Base-by-base conservation (phyloP, 2,797 vertebrate species). In the Lycodopsis pacificus region DNA sequence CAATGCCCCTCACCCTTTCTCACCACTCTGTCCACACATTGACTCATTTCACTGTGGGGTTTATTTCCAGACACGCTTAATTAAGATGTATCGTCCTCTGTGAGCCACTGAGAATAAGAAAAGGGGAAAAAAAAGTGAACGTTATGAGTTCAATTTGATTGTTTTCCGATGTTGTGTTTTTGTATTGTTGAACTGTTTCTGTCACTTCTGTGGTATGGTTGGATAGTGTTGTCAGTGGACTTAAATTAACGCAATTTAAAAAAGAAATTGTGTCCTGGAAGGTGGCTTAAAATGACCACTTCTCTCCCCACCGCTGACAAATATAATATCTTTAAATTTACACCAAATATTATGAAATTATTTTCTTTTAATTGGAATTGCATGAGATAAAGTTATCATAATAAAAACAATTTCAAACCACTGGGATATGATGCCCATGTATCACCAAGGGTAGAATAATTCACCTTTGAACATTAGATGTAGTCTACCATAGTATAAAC, bases 41-140 rank as follows among this genome's bases (percentile, higher is more conserved):
- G 87, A 89, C 81, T 89, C 84, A 86, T 87, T 87, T 88, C 69
- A 81, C 81, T 73, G 81, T 80, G 70, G 76, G 77, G 71, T 82
- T 79, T 46, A 75, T 77, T 78, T 71, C 65, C 74, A 85, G 71
- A 84, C 80, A 79, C 58, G 54, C 49, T 67, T 68, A 67, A 69
- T 67, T 70, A 67, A 69, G 67, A 38, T 20, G 66, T 80, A 71
- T 74, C 86, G 69, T 80, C 73, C 67, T 86, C 73, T 71, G 67
- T 77, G 76, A 82, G 76, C 82, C 83, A 73, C 71, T 84, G 88
- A 88, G 65, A 81, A 81, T 36, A 69, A 84, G 51, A 62, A 46
- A 59, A 70, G 32, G 32, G 8, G 3, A 14, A 44, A 44, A 79
- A 44, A 79, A 44, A 64, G 58, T 57, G 36, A 80, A 79, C 73